These are phyloP conservation scores for Blastobasis lacticolella DNA, from an alignment of 2,888 invertebrate species.

Conservation along the genomic window DNA sequence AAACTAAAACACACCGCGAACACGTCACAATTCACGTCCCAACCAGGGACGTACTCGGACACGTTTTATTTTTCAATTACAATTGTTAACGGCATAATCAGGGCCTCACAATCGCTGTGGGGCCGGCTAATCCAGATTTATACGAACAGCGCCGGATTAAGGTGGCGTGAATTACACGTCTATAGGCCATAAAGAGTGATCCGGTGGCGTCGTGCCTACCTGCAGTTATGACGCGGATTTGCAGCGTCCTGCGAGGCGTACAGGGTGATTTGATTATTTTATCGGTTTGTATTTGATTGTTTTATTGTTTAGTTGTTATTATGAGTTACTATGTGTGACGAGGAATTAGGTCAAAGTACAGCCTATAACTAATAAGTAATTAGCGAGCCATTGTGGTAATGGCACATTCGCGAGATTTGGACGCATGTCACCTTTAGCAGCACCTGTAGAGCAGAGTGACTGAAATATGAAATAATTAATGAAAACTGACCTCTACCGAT, in stretches of 20 bases:
- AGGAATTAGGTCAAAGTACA: too few relatives aligned
- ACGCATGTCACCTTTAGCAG: too few relatives aligned
- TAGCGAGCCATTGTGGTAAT: too few relatives aligned
- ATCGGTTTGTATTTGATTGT: too few relatives aligned
- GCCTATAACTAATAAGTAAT: too few relatives aligned
- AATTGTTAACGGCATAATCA: conserved; percentile 72
- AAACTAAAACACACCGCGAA: too few relatives aligned
- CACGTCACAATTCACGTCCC: not conserved
- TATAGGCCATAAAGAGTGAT: conserved; percentile 74
- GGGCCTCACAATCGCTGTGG: conserved; percentile 60
- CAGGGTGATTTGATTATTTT: conserved; percentile 19
- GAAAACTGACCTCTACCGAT: too few relatives aligned
- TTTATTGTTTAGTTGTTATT: too few relatives aligned
- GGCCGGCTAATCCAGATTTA: conserved; percentile 71
- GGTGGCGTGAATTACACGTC: conserved; percentile 73
- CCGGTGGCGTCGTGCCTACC: conserved; percentile 63
- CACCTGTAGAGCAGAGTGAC: too few relatives aligned
- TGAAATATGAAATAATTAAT: too few relatives aligned
- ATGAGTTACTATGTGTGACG: too few relatives aligned
- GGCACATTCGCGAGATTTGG: too few relatives aligned
- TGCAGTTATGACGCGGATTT: conserved; percentile 60
- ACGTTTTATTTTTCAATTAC: conserved; percentile 69
- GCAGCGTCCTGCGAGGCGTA: conserved; percentile 22
- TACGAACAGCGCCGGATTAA: conserved; percentile 67
- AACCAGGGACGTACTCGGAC: conserved; percentile 23